Percentiles rank a stretch among this genome's conserved stretches.
These are phyloP conservation scores for Ecliptopera silaceata DNA, from an alignment of 2,888 invertebrate genomes.

Conservation along the genomic window DNA sequence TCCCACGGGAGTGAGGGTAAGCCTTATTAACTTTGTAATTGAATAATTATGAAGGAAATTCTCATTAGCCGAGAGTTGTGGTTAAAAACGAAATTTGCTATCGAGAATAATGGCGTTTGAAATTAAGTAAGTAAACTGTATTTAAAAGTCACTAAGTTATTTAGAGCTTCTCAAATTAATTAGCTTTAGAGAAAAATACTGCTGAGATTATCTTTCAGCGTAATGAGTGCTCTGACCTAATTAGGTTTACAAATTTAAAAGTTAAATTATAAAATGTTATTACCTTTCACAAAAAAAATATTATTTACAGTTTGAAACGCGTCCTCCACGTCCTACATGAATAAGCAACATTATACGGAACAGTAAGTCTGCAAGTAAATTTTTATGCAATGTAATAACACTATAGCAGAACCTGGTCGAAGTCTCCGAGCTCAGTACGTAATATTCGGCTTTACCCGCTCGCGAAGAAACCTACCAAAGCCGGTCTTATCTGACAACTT, in stretches of 20 bases:
- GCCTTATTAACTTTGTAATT: constrained; percentile 54
- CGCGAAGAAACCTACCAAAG: constrained; percentile 60
- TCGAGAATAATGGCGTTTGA: constrained; percentile 37
- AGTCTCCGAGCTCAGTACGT: constrained; percentile 49
- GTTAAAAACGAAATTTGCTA: constrained; percentile 43
- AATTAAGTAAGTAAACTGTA: constrained; percentile 34
- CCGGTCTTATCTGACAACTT: constrained; percentile 76
- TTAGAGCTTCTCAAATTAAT: constrained; percentile 15
- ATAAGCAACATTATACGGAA: constrained; percentile 12
- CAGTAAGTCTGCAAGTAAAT: constrained; percentile 24
- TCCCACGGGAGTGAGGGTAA: constrained; percentile 44
- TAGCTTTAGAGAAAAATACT: constrained; percentile 1
- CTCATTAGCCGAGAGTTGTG: constrained; percentile 48
- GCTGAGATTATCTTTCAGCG: not conserved
- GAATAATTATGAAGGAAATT: constrained; percentile 56
- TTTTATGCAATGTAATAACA: constrained; percentile 46
- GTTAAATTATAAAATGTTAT: too few species aligned
- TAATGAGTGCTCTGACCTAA: too few species aligned
- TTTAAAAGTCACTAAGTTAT: constrained; percentile 22
- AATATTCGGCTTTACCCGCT: constrained; percentile 62
- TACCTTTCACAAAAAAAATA: too few species aligned
- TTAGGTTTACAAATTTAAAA: too few species aligned
- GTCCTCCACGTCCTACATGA: not conserved
- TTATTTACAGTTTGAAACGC: not conserved
- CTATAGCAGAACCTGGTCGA: constrained; percentile 51